Base-by-base conservation (phyloP, 1,140 invertebrate genomes). In the Maconellicoccus hirsutus region DNA sequence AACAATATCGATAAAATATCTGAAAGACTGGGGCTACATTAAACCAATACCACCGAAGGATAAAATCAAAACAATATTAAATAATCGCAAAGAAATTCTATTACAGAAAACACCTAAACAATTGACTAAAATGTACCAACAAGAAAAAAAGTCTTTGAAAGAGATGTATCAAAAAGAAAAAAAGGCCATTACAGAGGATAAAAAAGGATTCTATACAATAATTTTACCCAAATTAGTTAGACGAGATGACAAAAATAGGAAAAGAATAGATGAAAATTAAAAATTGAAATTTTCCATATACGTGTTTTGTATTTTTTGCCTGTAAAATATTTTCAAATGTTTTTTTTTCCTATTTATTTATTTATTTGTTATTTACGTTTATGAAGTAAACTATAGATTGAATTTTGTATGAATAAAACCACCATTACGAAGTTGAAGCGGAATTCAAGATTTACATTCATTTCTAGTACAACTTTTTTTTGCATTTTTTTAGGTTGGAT, bases 1-100 rank as follows among this genome's bases (percentile, higher is more conserved):
- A 22, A 89, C 87, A 23, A 78, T 86, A 75, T 83, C 86, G 12
- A 89, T 91, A 70, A 87, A 85, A 71, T 87, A 85, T 75, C 78
- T 91, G 71, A 83, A 82, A 75, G 82, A 82, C 70, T 81, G 83
- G 74, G 89, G 88, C 16, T 87, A 85, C 76, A 87, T 91, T 71
- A 86, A 86, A 78, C 86, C 86, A 71, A 82, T 87, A 2, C 84
- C 86, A 8, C 83, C 83, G 59, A 81, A 79, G 70, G 83, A 85
- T 74, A 77, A 84, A 73, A 77, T 87, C 0, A 85, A 84, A 76
- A 81, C 85, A 76, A 84, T 87, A 79, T 78, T 85, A 70, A 78
- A 83, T 72, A 83, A 84, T 73, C 82, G 81, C 73, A 83, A 81
- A 75, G 82, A 83, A 70, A 80, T 79, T 70, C 73, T 86, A 25